Evolutionary conservation across 2,888 invertebrate species (phyloP).

Genomic region (Rhodophaea formosa): DNA sequence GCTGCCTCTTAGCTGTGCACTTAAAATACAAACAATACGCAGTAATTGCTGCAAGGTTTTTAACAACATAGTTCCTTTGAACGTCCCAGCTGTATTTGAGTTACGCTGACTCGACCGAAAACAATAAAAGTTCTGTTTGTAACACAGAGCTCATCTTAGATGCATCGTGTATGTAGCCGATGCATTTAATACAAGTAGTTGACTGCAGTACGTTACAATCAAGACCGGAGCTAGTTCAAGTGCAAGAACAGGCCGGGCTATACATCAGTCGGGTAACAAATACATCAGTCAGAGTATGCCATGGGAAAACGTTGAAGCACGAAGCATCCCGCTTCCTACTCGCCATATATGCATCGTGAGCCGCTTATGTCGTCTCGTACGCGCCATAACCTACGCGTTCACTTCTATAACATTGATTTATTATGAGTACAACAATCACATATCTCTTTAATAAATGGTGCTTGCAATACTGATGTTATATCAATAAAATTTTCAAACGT

Average conservation of each 20-base stretch:
- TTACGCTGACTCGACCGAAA: slow-evolving; percentile 18
- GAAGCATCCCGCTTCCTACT: slow-evolving; percentile 59
- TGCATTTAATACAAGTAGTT: slow-evolving; percentile 8
- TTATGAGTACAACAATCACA: slow-evolving; percentile 30
- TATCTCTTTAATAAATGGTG: slow-evolving; percentile 30
- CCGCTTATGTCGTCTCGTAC: slow-evolving; percentile 41
- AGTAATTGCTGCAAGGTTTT: slow-evolving; percentile 59
- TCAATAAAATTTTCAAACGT: slow-evolving; percentile 35
- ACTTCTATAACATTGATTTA: slow-evolving; percentile 29
- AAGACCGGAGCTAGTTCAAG: slow-evolving; percentile 59
- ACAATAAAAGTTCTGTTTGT: slow-evolving; percentile 11
- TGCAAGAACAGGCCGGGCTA: slow-evolving; percentile 56
- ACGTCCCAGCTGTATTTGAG: slow-evolving; percentile 32
- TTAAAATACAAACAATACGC: slow-evolving; percentile 59
- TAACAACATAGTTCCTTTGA: slow-evolving; percentile 46
- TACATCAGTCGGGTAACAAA: slow-evolving; percentile 60
- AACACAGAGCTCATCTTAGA: slow-evolving; percentile 1
- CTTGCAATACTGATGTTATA: slow-evolving; percentile 21
- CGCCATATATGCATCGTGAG: slow-evolving; percentile 64
- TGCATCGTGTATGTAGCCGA: neutral
- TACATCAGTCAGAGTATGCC: slow-evolving; percentile 62
- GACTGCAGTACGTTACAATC: slow-evolving; percentile 42
- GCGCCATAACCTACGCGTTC: slow-evolving; percentile 34
- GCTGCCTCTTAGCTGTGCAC: slow-evolving; percentile 46
- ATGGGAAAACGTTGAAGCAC: slow-evolving; percentile 64